These are phyloP conservation scores for Strigamia transsilvanica DNA, from an alignment of 2,888 invertebrate species.

Conservation along the genomic window DNA sequence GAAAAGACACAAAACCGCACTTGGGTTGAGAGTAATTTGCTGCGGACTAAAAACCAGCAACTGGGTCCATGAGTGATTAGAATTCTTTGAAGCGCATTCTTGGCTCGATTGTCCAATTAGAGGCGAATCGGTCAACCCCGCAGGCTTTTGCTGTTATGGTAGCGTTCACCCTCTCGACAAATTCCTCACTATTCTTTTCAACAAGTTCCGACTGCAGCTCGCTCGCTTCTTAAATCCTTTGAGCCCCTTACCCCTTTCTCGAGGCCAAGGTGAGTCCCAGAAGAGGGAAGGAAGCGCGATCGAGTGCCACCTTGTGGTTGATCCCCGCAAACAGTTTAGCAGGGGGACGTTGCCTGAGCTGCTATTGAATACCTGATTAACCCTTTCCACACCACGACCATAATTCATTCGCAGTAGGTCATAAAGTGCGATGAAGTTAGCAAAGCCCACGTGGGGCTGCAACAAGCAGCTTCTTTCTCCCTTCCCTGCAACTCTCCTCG, in stretches of 20 bases:
- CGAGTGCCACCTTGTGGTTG: conserved; percentile 43
- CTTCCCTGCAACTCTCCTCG: not conserved
- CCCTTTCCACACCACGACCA: conserved; percentile 53
- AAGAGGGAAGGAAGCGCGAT: conserved; percentile 24
- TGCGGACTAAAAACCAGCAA: conserved; percentile 3
- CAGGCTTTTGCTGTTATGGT: conserved; percentile 23
- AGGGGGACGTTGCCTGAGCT: conserved; percentile 45
- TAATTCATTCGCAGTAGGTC: conserved; percentile 50
- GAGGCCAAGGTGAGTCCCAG: conserved; percentile 39
- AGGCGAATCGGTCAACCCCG: conserved; percentile 27
- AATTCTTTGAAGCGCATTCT: conserved; percentile 38
- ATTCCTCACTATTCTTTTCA: conserved; percentile 25
- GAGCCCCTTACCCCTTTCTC: conserved; percentile 18
- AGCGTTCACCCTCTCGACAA: conserved; percentile 23
- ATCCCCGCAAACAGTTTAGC: conserved; percentile 36
- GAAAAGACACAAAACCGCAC: conserved; percentile 20
- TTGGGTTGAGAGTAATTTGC: conserved; percentile 10
- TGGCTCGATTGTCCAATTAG: conserved; percentile 42
- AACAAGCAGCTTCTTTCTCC: not conserved
- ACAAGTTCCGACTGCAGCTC: conserved; percentile 5
- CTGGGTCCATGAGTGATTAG: conserved; percentile 4
- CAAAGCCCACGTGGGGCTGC: conserved; percentile 19
- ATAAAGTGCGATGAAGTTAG: conserved; percentile 50
- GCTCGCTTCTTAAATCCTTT: conserved; percentile 34
- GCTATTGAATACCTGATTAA: conserved; percentile 53